Conservation (phyloP, 1,140 invertebrate species). For the Cydia splendana region DNA sequence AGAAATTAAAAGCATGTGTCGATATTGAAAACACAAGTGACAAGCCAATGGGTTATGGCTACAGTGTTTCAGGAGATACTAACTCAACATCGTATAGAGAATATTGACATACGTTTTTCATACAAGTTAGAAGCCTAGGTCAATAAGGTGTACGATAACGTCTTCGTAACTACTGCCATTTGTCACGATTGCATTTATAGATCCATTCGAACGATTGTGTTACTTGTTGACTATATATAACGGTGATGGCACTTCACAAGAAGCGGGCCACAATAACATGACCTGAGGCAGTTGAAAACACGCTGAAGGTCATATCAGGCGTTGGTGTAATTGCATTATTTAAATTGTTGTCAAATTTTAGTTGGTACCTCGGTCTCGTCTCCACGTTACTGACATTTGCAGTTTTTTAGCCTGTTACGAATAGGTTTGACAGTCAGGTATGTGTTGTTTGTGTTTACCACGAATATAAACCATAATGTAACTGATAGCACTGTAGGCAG, state of each 20-base stretch:
- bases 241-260: not conserved
- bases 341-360: conserved; percentile 30
- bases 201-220: not conserved
- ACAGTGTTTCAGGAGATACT: too few species aligned
- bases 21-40: too few species aligned
- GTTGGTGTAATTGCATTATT: conserved; percentile 20
- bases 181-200: conserved; percentile 12
- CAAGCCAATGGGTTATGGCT: too few species aligned
- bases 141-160: not conserved
- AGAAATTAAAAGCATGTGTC: too few species aligned
- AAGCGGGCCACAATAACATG: conserved; percentile 1
- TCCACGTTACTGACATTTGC: not conserved
- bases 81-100: too few species aligned
- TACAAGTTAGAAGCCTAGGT: not conserved
- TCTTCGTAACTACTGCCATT: not conserved
- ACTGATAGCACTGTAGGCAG: too few species aligned
- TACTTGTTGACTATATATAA: conserved; percentile 21
- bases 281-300: conserved; percentile 8
- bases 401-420: not conserved
- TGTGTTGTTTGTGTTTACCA: too few species aligned
- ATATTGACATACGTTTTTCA: not conserved
- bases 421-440: too few species aligned
- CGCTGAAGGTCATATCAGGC: not conserved
- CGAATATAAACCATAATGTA: too few species aligned
- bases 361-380: not conserved